Evolutionary conservation across 2,797 vertebrate genomes (phyloP).

Genomic region (Benthosema pterotum): DNA sequence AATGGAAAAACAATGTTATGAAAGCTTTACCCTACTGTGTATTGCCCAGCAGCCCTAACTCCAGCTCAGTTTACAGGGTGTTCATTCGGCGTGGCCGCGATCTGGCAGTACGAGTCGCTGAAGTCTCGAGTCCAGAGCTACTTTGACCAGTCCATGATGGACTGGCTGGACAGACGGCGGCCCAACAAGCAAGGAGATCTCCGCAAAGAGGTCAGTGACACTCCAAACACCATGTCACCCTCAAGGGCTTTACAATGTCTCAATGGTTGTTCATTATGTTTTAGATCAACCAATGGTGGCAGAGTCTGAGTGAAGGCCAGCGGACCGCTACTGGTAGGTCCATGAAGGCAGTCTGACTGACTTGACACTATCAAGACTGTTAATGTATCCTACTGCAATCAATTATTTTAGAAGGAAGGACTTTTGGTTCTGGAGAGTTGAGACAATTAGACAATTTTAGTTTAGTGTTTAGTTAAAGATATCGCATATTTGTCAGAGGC

Average conservation of each 20-base stretch:
- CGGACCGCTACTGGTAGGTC: constrained; percentile 90
- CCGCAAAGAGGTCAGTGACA: constrained; percentile 85
- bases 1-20: no score
- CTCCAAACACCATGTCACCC: not conserved
- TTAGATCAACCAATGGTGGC: constrained; percentile 97
- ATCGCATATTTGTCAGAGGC: not conserved
- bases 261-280: constrained; percentile 56
- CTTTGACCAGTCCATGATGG: constrained; percentile 83
- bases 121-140: constrained; percentile 90
- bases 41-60: constrained; percentile 45
- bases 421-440: no score
- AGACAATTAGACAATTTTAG: not conserved
- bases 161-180: constrained; percentile 90
- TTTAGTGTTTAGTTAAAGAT: not conserved
- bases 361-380: not conserved
- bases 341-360: not conserved
- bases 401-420: no score
- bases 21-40: no score
- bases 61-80: constrained; percentile 92
- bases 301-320: constrained; percentile 91
- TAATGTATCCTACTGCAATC: no score
- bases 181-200: constrained; percentile 88
- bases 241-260: constrained; percentile 6
- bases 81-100: constrained; percentile 90
- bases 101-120: constrained; percentile 95